Evolutionary conservation across 2,888 invertebrate genomes (phyloP).

Genomic region (Pyrochroa serraticornis): DNA sequence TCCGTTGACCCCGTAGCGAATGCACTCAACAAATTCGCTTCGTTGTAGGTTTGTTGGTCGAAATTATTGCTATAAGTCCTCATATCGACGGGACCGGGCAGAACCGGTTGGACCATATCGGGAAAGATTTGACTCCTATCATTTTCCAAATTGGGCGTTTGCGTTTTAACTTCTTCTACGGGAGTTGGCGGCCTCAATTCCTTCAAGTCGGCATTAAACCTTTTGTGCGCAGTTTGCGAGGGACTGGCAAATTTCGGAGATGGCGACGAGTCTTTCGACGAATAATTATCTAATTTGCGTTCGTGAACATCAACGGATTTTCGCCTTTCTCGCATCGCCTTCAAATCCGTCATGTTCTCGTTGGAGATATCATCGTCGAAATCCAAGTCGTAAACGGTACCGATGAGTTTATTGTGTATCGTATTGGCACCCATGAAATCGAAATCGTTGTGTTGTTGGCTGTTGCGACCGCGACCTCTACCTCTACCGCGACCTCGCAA

Average conservation of each 20-base stretch:
- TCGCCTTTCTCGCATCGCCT: slow-evolving; percentile 78
- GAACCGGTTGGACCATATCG: slow-evolving; percentile 71
- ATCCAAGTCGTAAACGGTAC: slow-evolving; percentile 87
- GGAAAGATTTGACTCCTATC: slow-evolving; percentile 59
- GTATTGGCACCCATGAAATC: slow-evolving; percentile 68
- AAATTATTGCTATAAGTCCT: slow-evolving; percentile 76
- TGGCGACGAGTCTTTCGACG: slow-evolving; percentile 61
- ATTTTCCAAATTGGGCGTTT: slow-evolving; percentile 39
- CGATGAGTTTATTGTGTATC: slow-evolving; percentile 80
- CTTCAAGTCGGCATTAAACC: slow-evolving; percentile 57
- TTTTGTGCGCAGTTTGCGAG: slow-evolving; percentile 51
- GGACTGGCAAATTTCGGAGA: slow-evolving; percentile 66
- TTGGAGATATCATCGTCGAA: slow-evolving; percentile 82
- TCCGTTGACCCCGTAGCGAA: slow-evolving; percentile 74
- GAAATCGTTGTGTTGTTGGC: slow-evolving; percentile 47
- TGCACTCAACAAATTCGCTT: slow-evolving; percentile 68
- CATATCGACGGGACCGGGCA: slow-evolving; percentile 91
- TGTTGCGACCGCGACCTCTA: slow-evolving; percentile 51
- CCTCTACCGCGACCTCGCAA: slow-evolving; percentile 54
- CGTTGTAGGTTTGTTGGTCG: slow-evolving; percentile 66
- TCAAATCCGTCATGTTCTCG: slow-evolving; percentile 74
- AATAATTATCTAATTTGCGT: slow-evolving; percentile 63
- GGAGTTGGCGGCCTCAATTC: slow-evolving; percentile 62
- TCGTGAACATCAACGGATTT: slow-evolving; percentile 76
- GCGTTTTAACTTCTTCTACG: slow-evolving; percentile 51